These are phyloP conservation scores for Microcebus lehilahytsara DNA, from an alignment of 2,113 vertebrate species.

Conservation along the genomic window DNA sequence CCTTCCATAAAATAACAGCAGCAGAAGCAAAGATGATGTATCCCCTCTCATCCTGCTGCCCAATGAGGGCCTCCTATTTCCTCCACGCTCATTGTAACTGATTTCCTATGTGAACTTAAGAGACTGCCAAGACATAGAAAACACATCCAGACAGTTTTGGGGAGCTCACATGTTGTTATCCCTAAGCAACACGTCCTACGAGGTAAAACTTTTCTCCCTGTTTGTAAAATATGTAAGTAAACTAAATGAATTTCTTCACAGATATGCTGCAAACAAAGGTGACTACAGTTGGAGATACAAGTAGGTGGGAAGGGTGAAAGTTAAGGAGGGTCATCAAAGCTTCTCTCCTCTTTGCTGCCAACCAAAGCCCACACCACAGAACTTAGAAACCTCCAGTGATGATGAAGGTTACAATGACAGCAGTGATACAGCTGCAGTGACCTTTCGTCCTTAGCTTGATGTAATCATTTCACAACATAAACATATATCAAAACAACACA, in stretches of 20 bases:
- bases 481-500: background rate
- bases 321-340: background rate
- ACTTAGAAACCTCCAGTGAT: background rate
- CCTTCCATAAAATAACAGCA: slow-evolving; percentile 50
- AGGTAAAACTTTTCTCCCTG: background rate
- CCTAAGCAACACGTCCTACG: background rate
- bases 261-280: background rate
- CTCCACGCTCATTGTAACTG: slow-evolving; percentile 13
- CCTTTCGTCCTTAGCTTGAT: background rate
- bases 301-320: too few relatives aligned
- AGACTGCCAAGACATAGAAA: background rate
- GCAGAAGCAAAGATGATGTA: background rate
- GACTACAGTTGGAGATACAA: background rate
- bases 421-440: background rate
- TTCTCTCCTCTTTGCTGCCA: background rate
- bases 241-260: background rate
- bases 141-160: background rate
- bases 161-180: background rate
- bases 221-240: background rate
- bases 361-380: background rate
- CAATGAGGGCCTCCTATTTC: background rate
- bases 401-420: too few relatives aligned
- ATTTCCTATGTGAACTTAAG: slow-evolving; percentile 37
- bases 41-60: slow-evolving; percentile 39
- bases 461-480: background rate